Evolutionary conservation across 2,888 invertebrate genomes (phyloP).

Genomic region (Electrophaes corylata): DNA sequence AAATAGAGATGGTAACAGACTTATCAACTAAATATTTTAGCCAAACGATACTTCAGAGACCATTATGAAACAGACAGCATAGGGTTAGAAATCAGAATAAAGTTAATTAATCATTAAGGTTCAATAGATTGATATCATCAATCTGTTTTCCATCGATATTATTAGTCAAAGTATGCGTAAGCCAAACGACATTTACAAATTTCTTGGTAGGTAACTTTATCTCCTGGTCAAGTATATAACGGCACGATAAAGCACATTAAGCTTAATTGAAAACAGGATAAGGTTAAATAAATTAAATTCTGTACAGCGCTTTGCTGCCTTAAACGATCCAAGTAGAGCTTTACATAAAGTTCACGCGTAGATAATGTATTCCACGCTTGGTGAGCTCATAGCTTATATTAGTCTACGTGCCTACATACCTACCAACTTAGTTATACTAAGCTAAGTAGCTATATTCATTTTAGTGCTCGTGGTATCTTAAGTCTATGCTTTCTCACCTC

Average conservation of each 20-base stretch:
- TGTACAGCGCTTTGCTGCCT: conserved; percentile 49
- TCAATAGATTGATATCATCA: conserved; percentile 8
- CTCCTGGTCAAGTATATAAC: conserved; percentile 48
- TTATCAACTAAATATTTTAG: too few relatives aligned
- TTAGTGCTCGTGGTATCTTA: too few relatives aligned
- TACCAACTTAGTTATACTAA: too few relatives aligned
- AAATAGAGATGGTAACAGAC: too few relatives aligned
- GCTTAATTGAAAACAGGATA: conserved; percentile 57
- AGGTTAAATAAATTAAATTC: conserved; percentile 54
- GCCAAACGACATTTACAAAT: conserved; percentile 31
- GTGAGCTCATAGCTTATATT: conserved; percentile 80
- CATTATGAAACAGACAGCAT: too few relatives aligned
- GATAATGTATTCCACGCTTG: conserved; percentile 80
- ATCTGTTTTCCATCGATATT: conserved; percentile 12
- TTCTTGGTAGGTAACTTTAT: conserved; percentile 36
- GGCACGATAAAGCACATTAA: conserved; percentile 49
- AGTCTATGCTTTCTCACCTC: too few relatives aligned
- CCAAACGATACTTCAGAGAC: too few relatives aligned
- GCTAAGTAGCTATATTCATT: not conserved
- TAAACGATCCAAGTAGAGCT: conserved; percentile 59
- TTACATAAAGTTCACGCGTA: conserved; percentile 73
- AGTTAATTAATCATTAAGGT: not conserved
- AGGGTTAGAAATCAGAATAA: too few relatives aligned
- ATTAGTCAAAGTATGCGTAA: conserved; percentile 11
- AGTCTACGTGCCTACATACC: conserved; percentile 57